phyloP scores from a whole-genome alignment of 2,888 invertebrate genomes.

The Aphrophora alni region DNA sequence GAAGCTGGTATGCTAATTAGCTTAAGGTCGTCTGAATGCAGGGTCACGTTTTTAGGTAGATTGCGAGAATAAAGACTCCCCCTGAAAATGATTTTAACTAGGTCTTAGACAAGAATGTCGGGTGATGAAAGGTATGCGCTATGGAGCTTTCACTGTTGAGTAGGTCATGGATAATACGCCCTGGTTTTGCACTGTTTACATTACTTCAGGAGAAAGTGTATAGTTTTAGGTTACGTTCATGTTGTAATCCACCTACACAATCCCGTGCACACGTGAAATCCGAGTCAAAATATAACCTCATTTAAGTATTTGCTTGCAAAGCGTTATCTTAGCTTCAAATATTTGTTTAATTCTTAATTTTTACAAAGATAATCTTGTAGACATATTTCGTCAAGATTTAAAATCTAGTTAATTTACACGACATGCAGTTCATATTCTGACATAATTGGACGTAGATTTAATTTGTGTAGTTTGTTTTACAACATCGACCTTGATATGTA shows the following conservation, averaged over 20 bases:
- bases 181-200: not conserved
- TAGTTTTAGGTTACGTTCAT: not conserved
- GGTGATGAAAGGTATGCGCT: not conserved
- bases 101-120: slow-evolving; percentile 1
- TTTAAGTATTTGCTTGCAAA: not conserved
- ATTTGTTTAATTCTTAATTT: not conserved
- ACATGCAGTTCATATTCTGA: too few relatives aligned
- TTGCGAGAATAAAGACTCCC: too few relatives aligned
- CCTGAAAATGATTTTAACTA: not conserved
- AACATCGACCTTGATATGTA: too few relatives aligned
- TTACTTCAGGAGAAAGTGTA: not conserved
- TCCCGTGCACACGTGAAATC: not conserved
- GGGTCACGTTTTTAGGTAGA: too few relatives aligned
- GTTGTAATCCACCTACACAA: slow-evolving; percentile 3
- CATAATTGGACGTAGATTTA: too few relatives aligned
- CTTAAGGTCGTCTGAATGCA: too few relatives aligned
- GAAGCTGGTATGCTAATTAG: too few relatives aligned
- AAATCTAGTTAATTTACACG: too few relatives aligned
- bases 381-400: too few relatives aligned
- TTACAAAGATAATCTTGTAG: too few relatives aligned
- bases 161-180: not conserved
- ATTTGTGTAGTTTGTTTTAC: too few relatives aligned
- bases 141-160: not conserved
- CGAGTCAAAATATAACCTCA: too few relatives aligned
- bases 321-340: not conserved